These are phyloP conservation scores for Damaliscus lunatus DNA, from an alignment of 2,113 vertebrate species.

Conservation along the genomic window DNA sequence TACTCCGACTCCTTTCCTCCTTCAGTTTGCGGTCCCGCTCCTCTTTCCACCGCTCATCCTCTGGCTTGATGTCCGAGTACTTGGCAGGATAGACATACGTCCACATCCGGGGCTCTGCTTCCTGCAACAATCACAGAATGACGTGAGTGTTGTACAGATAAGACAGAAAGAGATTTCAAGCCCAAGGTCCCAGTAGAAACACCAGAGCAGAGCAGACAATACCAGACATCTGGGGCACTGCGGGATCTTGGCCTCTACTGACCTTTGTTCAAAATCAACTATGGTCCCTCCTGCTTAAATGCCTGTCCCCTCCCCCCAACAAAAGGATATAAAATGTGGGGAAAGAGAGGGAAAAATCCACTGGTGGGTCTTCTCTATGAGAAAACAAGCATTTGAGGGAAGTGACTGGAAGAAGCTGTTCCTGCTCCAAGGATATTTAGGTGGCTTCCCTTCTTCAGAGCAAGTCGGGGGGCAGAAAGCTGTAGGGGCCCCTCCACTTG, in stretches of 20 bases:
- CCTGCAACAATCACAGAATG: constrained; percentile 76
- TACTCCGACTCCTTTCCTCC: constrained; percentile 91
- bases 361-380: not conserved
- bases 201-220: not conserved
- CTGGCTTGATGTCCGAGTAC: constrained; percentile 92
- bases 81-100: constrained; percentile 88
- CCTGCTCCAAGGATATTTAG: not conserved
- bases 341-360: not conserved
- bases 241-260: not conserved
- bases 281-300: not conserved
- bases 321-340: not conserved
- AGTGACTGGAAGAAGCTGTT: not conserved
- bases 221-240: not conserved
- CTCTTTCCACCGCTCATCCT: constrained; percentile 93
- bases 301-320: not conserved
- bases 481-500: not conserved
- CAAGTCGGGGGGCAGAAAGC: not conserved
- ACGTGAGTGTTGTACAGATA: not conserved
- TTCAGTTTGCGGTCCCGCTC: constrained; percentile 95
- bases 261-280: not conserved
- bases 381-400: not conserved
- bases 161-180: not conserved
- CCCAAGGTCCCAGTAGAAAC: not conserved
- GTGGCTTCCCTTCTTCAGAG: not conserved
- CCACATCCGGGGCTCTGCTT: constrained; percentile 89